These are phyloP conservation scores for Dolichomitus sp. DNA, from an alignment of 2,888 invertebrate species.

Conservation along the genomic window DNA sequence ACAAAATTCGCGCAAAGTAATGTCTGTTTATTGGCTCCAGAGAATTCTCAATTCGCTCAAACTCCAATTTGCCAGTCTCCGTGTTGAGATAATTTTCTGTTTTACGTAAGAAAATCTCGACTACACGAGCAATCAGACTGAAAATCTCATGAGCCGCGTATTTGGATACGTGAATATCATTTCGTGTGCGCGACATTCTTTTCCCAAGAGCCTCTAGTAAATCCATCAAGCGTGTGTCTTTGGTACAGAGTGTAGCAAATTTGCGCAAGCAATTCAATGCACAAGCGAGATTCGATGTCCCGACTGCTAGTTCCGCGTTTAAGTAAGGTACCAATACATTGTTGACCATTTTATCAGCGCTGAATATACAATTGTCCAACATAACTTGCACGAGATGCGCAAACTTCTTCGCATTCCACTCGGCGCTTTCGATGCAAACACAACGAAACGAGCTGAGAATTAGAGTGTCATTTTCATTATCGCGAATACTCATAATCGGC, in stretches of 20 bases:
- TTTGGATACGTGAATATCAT: constrained; percentile 61
- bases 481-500: constrained; percentile 75
- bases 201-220: constrained; percentile 67
- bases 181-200: constrained; percentile 70
- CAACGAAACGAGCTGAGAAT: constrained; percentile 60
- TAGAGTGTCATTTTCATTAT: constrained; percentile 66
- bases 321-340: constrained; percentile 77
- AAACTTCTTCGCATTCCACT: constrained; percentile 75
- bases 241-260: constrained; percentile 55
- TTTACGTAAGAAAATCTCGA: constrained; percentile 63
- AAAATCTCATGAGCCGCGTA: constrained; percentile 68
- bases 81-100: constrained; percentile 15
- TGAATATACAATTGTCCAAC: constrained; percentile 61
- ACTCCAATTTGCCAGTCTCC: constrained; percentile 39
- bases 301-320: neutral
- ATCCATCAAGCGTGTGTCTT: constrained; percentile 40
- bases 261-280: constrained; percentile 69
- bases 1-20: constrained; percentile 68
- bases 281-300: constrained; percentile 63
- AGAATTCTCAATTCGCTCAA: constrained; percentile 64
- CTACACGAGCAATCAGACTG: constrained; percentile 64
- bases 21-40: constrained; percentile 77
- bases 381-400: constrained; percentile 68
- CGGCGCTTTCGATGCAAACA: constrained; percentile 69
- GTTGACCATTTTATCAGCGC: constrained; percentile 74